phyloP scores from a whole-genome alignment of 2,797 vertebrate species.

The Perdix hodgsoniae region DNA sequence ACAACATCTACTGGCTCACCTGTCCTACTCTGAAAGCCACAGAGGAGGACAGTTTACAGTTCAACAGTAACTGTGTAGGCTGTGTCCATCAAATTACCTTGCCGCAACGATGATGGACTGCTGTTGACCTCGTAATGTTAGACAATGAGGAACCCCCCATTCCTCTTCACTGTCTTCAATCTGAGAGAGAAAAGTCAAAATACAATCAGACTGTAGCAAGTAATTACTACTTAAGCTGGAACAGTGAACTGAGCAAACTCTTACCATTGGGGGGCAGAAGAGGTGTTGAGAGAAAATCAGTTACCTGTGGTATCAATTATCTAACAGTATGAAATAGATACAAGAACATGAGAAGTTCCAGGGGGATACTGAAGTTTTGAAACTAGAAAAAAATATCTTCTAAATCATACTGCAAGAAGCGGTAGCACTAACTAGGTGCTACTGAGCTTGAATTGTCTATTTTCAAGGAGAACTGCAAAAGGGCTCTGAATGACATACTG shows the following conservation, averaged over 20 bases:
- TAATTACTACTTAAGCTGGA: background rate
- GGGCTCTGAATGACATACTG: background rate
- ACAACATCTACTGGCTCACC: background rate
- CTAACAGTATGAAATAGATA: background rate
- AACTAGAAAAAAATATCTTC: background rate
- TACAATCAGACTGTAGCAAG: background rate
- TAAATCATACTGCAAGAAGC: background rate
- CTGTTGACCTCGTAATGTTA: constrained; percentile 91
- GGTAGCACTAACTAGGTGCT: background rate
- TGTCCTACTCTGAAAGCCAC: background rate
- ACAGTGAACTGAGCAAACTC: background rate
- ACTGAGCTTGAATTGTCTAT: background rate
- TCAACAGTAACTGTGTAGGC: background rate
- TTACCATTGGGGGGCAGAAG: background rate
- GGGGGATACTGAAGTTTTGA: background rate
- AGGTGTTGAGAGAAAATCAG: background rate
- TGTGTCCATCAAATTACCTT: constrained; percentile 81
- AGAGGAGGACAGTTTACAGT: background rate
- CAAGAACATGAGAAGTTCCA: background rate
- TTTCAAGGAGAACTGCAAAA: background rate
- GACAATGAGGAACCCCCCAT: constrained; percentile 95
- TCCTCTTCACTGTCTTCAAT: constrained; percentile 96
- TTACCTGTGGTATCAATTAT: background rate
- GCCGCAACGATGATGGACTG: constrained; percentile 95
- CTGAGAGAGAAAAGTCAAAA: constrained; percentile 76